Percentiles rank a stretch among this genome's conserved stretches.
These are phyloP conservation scores for Drosophila monieri DNA, from an alignment of 2,888 invertebrate genomes.

Conservation along the genomic window DNA sequence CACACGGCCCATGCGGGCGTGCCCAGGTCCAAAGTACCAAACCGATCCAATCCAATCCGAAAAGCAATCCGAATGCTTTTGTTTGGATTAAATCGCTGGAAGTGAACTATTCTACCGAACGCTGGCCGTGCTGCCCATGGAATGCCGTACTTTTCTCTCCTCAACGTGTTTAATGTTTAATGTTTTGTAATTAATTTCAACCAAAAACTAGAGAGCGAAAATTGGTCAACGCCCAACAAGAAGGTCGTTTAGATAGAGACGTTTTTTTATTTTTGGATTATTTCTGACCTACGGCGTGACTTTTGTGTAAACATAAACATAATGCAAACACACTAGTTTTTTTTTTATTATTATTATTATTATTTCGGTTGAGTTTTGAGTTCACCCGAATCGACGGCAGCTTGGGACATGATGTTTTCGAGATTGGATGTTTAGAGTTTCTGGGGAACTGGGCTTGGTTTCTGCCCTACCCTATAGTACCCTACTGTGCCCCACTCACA, in stretches of 20 bases:
- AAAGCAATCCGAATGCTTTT: constrained; percentile 24
- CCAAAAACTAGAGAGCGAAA: constrained; percentile 32
- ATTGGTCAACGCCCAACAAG: constrained; percentile 62
- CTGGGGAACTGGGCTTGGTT: constrained; percentile 35
- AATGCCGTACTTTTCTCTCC: constrained; percentile 29
- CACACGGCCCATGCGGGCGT: constrained; percentile 20
- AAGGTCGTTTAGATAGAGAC: constrained; percentile 51
- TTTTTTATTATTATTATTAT: constrained; percentile 27
- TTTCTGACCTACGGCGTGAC: constrained; percentile 45
- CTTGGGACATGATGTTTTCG: constrained; percentile 18
- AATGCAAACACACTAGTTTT: constrained; percentile 38
- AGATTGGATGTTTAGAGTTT: constrained; percentile 20
- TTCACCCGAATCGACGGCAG: constrained; percentile 28
- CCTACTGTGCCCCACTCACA: not conserved
- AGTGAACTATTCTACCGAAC: constrained; percentile 26
- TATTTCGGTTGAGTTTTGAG: constrained; percentile 16
- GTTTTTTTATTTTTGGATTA: constrained; percentile 8
- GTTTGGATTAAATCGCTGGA: constrained; percentile 49
- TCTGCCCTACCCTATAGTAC: not conserved
- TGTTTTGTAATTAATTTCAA: constrained; percentile 73
- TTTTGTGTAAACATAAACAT: constrained; percentile 62
- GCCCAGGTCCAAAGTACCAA: constrained; percentile 38
- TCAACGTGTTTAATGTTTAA: constrained; percentile 34
- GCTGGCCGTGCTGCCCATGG: constrained; percentile 20
- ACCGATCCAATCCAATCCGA: not conserved